phyloP scores from a whole-genome alignment of 2,113 vertebrate species.

The Fregetta grallaria region DNA sequence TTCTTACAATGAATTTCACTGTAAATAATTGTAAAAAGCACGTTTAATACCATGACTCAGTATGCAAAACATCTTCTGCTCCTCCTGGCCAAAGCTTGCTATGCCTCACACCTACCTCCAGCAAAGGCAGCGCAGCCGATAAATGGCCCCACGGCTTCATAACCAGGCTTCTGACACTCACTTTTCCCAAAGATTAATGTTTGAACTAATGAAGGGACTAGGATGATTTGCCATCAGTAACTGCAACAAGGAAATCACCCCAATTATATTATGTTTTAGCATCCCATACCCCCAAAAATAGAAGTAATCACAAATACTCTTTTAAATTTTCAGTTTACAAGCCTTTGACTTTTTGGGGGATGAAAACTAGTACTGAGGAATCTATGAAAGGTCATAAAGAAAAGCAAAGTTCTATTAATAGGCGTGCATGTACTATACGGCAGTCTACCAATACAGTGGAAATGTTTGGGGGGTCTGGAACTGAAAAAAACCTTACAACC shows the following conservation, averaged over 20 bases:
- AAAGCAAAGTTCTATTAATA: background rate
- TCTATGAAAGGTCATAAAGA: background rate
- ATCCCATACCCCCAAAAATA: background rate
- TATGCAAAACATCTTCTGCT: background rate
- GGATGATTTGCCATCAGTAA: background rate
- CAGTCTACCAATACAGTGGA: background rate
- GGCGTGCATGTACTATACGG: background rate
- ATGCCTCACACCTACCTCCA: background rate
- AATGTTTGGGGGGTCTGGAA: background rate
- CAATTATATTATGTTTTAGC: background rate
- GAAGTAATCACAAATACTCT: background rate
- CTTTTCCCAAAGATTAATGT: background rate
- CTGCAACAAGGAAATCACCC: background rate
- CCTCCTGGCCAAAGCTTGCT: background rate
- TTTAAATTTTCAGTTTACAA: fast-evolving
- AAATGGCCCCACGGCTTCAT: background rate
- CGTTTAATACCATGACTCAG: background rate
- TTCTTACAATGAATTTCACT: background rate
- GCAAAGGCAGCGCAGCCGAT: background rate
- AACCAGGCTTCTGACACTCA: background rate
- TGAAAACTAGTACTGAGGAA: background rate
- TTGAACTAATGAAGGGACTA: background rate
- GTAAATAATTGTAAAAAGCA: background rate
- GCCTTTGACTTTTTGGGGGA: background rate
- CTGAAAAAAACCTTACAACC: background rate